Evolutionary conservation across 2,797 vertebrate species (phyloP).

Genomic region (Alca torda): DNA sequence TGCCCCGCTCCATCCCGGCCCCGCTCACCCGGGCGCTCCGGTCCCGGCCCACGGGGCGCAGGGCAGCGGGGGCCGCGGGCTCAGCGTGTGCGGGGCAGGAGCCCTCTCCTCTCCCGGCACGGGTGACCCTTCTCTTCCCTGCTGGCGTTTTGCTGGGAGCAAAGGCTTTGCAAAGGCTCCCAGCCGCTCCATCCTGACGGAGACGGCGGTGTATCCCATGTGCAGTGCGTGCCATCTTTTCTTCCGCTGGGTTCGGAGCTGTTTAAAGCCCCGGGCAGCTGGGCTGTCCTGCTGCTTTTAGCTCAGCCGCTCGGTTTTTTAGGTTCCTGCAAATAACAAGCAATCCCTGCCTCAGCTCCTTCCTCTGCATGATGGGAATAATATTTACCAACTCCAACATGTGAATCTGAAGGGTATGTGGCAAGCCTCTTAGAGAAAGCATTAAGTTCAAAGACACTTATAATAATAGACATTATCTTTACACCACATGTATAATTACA

Average conservation of each 20-base stretch:
- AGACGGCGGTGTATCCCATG: fast-evolving
- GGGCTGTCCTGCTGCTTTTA: background rate
- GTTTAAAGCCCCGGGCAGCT: background rate
- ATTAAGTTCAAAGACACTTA: slow-evolving; percentile 30
- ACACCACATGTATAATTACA: slow-evolving; percentile 37
- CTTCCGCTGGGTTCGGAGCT: fast-evolving
- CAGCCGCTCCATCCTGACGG: fast-evolving
- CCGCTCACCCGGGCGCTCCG: background rate
- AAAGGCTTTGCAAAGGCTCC: background rate
- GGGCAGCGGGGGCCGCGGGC: background rate
- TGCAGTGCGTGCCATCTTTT: fast-evolving
- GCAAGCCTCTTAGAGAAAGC: slow-evolving; percentile 32
- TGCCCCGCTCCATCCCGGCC: background rate
- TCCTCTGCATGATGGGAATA: background rate
- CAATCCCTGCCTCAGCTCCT: background rate
- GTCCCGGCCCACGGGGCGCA: background rate
- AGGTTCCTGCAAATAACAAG: background rate
- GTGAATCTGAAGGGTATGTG: background rate
- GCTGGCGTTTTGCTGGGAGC: background rate
- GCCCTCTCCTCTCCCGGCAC: background rate
- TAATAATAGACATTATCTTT: slow-evolving; percentile 41
- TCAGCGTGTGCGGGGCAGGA: background rate
- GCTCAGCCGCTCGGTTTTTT: background rate
- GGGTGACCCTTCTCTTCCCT: background rate
- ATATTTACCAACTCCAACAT: background rate